Evolutionary conservation across 2,888 invertebrate species (phyloP), one percentile per base, ranked within the genome.

Genomic region (Tetragonisca angustula): DNA sequence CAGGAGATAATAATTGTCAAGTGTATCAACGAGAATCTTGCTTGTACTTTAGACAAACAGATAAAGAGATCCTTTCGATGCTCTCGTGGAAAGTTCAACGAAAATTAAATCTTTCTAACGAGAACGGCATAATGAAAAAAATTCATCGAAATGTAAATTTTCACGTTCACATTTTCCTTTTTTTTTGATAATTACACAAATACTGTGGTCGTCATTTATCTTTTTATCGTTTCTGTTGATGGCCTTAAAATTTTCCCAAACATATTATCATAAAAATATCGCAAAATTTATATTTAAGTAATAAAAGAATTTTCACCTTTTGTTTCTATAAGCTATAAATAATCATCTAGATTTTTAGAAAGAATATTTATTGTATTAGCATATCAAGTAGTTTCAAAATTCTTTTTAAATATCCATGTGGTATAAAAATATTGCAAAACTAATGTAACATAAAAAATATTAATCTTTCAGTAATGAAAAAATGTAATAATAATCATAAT

Each of bases 21-120:
- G 72, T 81, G 83, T 83, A 83, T 83, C 83, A 83, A 83, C 83
- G 76, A 76, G 81, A 76, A 83, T 83, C 83, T 83, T 72, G 67
- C 72, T 81, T 81, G 83, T 81, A 59, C 52, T 76, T 72, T 54
- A 9, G 76, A 56, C 72, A 21, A 72, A 68, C 83, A 64, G 83
- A 81, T 73, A 43, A 62, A 72, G 32, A 56, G 81, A 72, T 68
- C 54, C n/a, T 69, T 59, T 68, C 49, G 56, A n/a, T 56, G 49
- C 32, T 62, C 52, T 54, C 27, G 61, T 27, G 32, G 49, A 32
- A 69, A 43, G 36, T 27, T 72, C 61, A 54, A 68, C 56, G 17
- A 17, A 15, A 50, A 32, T 67, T 24, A 61, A 50, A 36, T 68
- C 36, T 59, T 79, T 56, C 56, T n/a, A 62, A 76, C 54, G n/a